Base-by-base conservation (phyloP, 1,140 invertebrate species). In the Rhagoletis pomonella region DNA sequence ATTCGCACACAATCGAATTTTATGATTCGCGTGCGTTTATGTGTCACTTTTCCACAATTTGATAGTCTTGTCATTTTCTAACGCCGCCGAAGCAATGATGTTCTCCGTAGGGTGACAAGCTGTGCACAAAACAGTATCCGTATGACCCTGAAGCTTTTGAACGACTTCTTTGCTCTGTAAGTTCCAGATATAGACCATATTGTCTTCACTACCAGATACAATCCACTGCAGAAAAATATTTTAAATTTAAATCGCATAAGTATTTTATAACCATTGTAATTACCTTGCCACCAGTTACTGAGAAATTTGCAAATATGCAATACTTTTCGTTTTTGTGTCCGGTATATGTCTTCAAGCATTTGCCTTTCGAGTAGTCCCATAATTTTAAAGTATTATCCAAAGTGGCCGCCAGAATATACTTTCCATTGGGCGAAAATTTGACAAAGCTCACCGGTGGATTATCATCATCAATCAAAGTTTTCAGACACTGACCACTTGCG, bases 391-490 rank as follows among this genome's bases (percentile, higher is more conserved):
- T 99, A 93, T 99, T 99, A 93, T 99, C 99, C 87, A 99, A 94
- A 1, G 99, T 99, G 19, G 99, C 99, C 6, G 99, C 98, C 85
- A 99, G 94, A 88, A 99, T 99, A 91, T 99, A 99, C 94, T 99
- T 99, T 89, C 99, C 99, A 94, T 99, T 99, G 0, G 99, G 99
- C 65, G 99, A 99, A 94, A 99, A 99, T 93, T 99, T 99, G 0
- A 99, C 99, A 95, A 99, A 99, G 9, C 99, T 99, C 29, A 99
- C 99, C 14, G 99, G 99, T 14, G 99, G 99, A 94, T 99, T 99
- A 91, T 99, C 99, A 91, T 99, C 98, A 93, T 99, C 92, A 88
- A 97, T 97, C 17, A 99, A 94, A 2, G 99, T 99, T 95, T 99
- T 99, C 89, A 99, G 94, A 94, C 99, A 99, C 93, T 99, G 99